Evolutionary conservation across 2,888 invertebrate genomes (phyloP).

Genomic region (Polyommatus icarus): DNA sequence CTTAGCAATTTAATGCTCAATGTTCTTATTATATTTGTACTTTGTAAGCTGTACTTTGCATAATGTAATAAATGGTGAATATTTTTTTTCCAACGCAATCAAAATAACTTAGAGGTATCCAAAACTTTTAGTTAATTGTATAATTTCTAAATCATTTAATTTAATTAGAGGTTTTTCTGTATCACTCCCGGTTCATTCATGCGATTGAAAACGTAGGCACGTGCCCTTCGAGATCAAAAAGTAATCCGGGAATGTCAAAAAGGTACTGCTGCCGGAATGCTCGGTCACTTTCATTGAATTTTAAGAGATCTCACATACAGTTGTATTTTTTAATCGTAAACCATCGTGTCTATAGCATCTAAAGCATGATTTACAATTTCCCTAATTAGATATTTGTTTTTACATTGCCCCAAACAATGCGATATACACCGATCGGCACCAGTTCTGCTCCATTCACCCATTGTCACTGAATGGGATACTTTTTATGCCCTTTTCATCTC

Average conservation of each 20-base stretch:
- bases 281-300: slow-evolving; percentile 35
- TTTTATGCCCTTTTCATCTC: slow-evolving; percentile 40
- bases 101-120: background rate
- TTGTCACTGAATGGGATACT: slow-evolving; percentile 42
- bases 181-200: slow-evolving; percentile 1
- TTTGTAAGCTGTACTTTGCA: no score
- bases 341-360: background rate
- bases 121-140: background rate
- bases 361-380: slow-evolving; percentile 48
- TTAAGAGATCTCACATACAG: slow-evolving; percentile 36
- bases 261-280: slow-evolving; percentile 27
- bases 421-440: slow-evolving; percentile 38
- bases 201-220: slow-evolving; percentile 32
- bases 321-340: slow-evolving; percentile 29
- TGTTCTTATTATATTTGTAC: background rate
- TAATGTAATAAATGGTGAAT: background rate
- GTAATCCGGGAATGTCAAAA: slow-evolving; percentile 3
- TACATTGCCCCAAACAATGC: slow-evolving; percentile 43
- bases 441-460: slow-evolving; percentile 39
- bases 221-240: slow-evolving; percentile 35
- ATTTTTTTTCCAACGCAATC: background rate
- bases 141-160: background rate
- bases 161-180: background rate
- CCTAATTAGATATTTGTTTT: slow-evolving; percentile 51
- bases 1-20: background rate